Conservation (phyloP, 2,113 vertebrate genomes). For the Salminus brasiliensis region DNA sequence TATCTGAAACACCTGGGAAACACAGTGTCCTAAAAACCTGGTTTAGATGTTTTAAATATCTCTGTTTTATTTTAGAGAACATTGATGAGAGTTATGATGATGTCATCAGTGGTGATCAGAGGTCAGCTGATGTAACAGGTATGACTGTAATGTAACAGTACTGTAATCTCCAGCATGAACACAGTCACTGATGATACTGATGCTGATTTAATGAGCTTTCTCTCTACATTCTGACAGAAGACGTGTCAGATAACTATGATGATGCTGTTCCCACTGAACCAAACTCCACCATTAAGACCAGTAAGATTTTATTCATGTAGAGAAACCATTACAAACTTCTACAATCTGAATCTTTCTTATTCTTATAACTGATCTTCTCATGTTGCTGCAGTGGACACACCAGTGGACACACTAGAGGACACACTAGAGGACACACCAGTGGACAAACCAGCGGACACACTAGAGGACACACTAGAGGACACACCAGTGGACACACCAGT, state of each 20-base stretch:
- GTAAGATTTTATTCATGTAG: background rate
- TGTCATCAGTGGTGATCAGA: constrained; percentile 20
- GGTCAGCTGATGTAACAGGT: background rate
- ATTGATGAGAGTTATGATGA: background rate
- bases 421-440: too few species aligned
- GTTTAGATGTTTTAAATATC: background rate
- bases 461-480: too few species aligned
- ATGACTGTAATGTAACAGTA: background rate
- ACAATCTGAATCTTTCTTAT: background rate
- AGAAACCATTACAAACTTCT: background rate
- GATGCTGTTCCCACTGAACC: constrained; percentile 19
- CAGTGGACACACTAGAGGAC: too few species aligned
- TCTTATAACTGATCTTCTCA: background rate
- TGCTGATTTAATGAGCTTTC: too few species aligned
- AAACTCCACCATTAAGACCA: background rate
- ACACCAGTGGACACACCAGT: too few species aligned
- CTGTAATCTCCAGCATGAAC: background rate
- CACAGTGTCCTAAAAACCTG: too few species aligned
- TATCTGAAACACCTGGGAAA: too few species aligned
- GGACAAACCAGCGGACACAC: too few species aligned
- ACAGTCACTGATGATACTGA: background rate
- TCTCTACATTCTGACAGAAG: constrained; percentile 21
- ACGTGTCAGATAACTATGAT: constrained; percentile 28
- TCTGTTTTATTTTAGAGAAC: background rate
- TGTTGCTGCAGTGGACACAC: background rate